phyloP scores from a whole-genome alignment of 2,888 invertebrate species.

The Catocala sponsa region DNA sequence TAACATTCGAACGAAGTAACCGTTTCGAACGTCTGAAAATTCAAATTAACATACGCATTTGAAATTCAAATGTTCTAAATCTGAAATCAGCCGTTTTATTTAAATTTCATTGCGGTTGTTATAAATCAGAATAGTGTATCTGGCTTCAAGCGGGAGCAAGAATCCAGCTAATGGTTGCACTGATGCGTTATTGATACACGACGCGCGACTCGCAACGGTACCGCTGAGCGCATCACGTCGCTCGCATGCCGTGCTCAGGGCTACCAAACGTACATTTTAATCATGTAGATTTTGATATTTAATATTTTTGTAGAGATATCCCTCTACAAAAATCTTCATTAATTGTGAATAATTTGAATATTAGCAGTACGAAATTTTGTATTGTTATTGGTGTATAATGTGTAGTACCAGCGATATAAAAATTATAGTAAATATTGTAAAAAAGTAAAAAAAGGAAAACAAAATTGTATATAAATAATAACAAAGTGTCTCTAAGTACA shows the following conservation, averaged over 20 bases:
- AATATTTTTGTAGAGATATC: too few species aligned
- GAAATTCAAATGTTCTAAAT: slow-evolving; percentile 48
- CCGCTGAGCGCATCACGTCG: slow-evolving; percentile 49
- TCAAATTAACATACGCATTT: slow-evolving; percentile 46
- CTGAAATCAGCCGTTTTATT: slow-evolving; percentile 42
- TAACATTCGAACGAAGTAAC: slow-evolving; percentile 3
- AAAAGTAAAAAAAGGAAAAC: too few species aligned
- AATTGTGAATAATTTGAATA: too few species aligned
- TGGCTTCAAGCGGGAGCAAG: slow-evolving; percentile 41
- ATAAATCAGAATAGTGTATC: slow-evolving; percentile 51
- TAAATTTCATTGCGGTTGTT: slow-evolving; percentile 30
- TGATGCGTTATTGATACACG: slow-evolving; percentile 64
- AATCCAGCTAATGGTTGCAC: slow-evolving; percentile 54
- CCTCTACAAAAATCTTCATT: too few species aligned
- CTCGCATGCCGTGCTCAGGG: slow-evolving; percentile 39
- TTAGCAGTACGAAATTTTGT: too few species aligned
- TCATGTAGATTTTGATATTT: not conserved
- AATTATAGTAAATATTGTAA: too few species aligned
- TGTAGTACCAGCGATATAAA: too few species aligned
- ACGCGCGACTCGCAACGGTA: slow-evolving; percentile 53
- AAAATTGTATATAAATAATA: too few species aligned
- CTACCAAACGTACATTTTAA: slow-evolving; percentile 12
- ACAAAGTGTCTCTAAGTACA: too few species aligned
- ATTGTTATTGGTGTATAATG: too few species aligned
- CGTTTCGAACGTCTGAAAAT: slow-evolving; percentile 36